A percentile compares a stretch with the other conserved stretches of the same genome.
phyloP scores from a whole-genome alignment of 2,888 invertebrate genomes.

The Cecidostiba fungosa region DNA sequence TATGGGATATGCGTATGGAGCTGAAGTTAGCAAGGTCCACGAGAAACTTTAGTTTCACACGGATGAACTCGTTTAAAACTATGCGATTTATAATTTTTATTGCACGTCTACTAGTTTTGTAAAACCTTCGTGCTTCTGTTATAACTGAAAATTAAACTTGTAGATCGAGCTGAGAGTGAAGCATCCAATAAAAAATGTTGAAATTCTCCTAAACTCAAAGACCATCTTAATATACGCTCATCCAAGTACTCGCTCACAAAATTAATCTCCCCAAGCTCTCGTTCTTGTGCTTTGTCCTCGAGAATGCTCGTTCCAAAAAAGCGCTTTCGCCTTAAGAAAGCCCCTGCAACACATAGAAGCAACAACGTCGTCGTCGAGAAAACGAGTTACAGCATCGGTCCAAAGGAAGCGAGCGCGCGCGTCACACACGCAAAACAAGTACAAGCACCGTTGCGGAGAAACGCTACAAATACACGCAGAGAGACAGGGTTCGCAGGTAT shows the following conservation, averaged over 20 bases:
- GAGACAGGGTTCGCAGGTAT: neutral
- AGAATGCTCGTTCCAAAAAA: neutral
- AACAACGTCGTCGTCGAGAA: neutral
- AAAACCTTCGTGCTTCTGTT: no score
- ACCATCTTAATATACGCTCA: neutral
- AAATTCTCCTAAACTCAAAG: neutral
- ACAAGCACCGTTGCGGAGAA: conserved; percentile 5
- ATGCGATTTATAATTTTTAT: no score
- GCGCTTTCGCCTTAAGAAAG: neutral
- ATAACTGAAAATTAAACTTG: no score
- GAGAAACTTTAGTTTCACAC: no score
- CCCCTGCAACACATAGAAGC: neutral
- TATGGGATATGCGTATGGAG: neutral
- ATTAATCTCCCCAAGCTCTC: neutral
- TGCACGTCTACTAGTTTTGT: neutral
- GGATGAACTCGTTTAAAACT: no score
- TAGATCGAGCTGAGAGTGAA: neutral
- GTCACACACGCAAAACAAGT: neutral
- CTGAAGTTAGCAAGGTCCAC: no score
- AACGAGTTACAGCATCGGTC: neutral
- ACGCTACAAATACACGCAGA: neutral
- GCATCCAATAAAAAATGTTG: no score
- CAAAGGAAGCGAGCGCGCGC: neutral
- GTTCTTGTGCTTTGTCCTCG: neutral
- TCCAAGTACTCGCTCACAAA: neutral